phyloP scores from a whole-genome alignment of 2,113 vertebrate genomes.

The Phocoena phocoena region DNA sequence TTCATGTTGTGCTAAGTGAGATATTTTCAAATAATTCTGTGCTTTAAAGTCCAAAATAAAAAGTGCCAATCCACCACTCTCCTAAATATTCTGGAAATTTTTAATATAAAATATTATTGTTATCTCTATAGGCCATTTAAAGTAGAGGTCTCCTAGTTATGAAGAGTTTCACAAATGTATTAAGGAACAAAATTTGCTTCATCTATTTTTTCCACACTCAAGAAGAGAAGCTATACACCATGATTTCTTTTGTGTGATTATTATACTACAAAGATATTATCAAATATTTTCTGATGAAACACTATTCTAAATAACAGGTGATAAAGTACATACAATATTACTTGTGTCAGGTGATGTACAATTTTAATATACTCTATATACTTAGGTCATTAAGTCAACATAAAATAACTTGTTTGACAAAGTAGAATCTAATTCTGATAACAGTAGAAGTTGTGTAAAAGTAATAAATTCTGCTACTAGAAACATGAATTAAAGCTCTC shows the following conservation, averaged over 20 bases:
- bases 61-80: neutral
- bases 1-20: neutral
- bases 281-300: neutral
- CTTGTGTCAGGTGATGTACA: neutral
- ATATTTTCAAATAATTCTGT: neutral
- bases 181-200: neutral
- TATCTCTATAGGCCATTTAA: neutral
- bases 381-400: neutral
- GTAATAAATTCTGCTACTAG: neutral
- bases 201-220: neutral
- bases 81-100: neutral
- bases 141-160: neutral
- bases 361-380: constrained; percentile 11
- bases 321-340: neutral
- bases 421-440: neutral
- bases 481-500: constrained; percentile 9
- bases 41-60: neutral
- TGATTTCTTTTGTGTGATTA: neutral
- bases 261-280: neutral
- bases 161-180: neutral
- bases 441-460: neutral
- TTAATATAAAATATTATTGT: neutral
- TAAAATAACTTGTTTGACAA: constrained; percentile 24
- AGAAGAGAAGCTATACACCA: neutral
- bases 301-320: neutral